phyloP scores from a whole-genome alignment of 2,113 vertebrate species.

The Thymallus thymallus region DNA sequence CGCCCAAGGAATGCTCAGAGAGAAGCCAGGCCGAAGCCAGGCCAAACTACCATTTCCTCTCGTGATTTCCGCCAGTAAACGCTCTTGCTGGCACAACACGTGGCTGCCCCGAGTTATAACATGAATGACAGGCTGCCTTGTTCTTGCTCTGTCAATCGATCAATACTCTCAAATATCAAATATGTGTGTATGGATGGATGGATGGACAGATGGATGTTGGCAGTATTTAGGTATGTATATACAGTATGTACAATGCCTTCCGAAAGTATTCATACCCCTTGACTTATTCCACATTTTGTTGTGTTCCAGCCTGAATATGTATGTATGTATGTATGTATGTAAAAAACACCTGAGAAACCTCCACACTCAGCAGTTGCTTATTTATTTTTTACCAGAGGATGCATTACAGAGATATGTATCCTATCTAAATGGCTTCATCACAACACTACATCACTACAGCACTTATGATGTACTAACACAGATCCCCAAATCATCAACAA shows the following conservation, averaged over 20 bases:
- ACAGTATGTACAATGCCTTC: too few relatives aligned
- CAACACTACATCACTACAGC: too few relatives aligned
- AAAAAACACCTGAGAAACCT: too few relatives aligned
- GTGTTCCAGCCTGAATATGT: too few relatives aligned
- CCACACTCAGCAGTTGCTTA: too few relatives aligned
- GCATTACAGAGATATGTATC: neutral
- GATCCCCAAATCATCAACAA: neutral
- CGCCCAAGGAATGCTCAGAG: conserved; percentile 50
- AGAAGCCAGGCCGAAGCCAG: conserved; percentile 44
- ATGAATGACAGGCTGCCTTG: neutral
- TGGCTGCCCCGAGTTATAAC: conserved; percentile 18
- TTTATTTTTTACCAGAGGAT: neutral
- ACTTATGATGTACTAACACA: neutral
- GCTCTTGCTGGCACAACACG: conserved; percentile 4
- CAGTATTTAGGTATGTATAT: too few relatives aligned
- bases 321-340: too few relatives aligned
- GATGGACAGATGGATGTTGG: too few relatives aligned
- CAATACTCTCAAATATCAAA: too few relatives aligned
- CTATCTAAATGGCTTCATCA: neutral
- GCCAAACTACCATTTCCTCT: conserved; percentile 40
- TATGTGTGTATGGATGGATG: too few relatives aligned
- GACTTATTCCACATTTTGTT: too few relatives aligned
- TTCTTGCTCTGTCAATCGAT: neutral
- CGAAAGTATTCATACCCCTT: too few relatives aligned
- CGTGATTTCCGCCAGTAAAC: conserved; percentile 40